Percentiles rank a stretch among this genome's conserved stretches.
These are phyloP conservation scores for Nilaparvata lugens DNA, from an alignment of 1,140 invertebrate species.

Conservation along the genomic window DNA sequence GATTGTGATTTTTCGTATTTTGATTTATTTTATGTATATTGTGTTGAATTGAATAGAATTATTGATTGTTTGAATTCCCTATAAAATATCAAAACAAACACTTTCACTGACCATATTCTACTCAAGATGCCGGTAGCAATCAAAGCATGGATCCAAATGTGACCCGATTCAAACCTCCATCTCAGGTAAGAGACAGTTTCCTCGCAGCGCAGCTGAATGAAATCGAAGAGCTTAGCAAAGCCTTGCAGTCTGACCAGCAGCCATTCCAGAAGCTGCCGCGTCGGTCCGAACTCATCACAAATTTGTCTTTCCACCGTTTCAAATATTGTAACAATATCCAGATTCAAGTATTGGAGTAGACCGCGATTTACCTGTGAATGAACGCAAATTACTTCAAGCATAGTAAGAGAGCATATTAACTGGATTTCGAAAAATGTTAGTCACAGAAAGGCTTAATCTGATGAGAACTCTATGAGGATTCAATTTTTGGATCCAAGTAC, in stretches of 20 bases:
- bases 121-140: not conserved
- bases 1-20: too few species aligned
- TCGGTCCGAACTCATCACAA: not conserved
- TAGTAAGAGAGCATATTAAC: too few species aligned
- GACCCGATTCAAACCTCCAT: not conserved
- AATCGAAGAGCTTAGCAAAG: not conserved
- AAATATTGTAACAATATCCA: not conserved
- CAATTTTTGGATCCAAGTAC: too few species aligned
- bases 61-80: too few species aligned
- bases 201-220: not conserved
- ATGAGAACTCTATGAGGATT: too few species aligned
- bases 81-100: not conserved
- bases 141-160: not conserved
- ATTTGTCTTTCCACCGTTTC: not conserved
- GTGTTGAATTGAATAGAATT: too few species aligned
- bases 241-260: not conserved
- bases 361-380: not conserved
- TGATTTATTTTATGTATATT: too few species aligned
- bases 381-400: too few species aligned
- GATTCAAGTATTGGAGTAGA: not conserved
- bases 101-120: not conserved
- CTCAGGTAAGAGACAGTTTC: not conserved
- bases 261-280: not conserved
- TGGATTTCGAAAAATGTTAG: too few species aligned
- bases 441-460: too few species aligned